A percentile compares a stretch with the other conserved stretches of the same genome.
These are phyloP conservation scores for Sesia bembeciformis DNA, from an alignment of 2,888 invertebrate genomes.

Conservation along the genomic window DNA sequence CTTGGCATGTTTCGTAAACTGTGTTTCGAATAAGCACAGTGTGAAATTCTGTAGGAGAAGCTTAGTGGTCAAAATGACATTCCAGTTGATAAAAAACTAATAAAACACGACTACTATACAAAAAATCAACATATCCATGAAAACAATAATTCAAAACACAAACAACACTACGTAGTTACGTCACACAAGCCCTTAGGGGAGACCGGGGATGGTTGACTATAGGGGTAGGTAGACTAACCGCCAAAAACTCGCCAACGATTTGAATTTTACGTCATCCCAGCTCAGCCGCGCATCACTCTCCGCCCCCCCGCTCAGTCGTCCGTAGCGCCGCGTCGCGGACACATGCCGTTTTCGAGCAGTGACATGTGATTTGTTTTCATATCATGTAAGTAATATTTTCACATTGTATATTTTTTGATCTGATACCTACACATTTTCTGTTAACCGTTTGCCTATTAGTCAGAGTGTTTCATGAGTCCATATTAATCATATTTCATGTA, in stretches of 20 bases:
- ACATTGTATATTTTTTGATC: constrained; percentile 5
- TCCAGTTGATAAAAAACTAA: no score
- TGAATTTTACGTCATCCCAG: constrained; percentile 4
- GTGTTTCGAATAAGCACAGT: no score
- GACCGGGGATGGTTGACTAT: constrained; percentile 10
- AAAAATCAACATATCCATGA: no score
- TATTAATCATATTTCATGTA: constrained; percentile 8
- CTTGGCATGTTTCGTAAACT: no score
- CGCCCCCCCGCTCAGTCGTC: constrained; percentile 6
- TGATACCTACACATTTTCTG: constrained; percentile 5
- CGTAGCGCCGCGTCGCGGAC: constrained; percentile 3
- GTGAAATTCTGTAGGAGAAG: no score
- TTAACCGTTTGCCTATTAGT: constrained; percentile 6
- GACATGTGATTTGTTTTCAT: constrained; percentile 1
- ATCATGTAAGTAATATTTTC: constrained; percentile 6
- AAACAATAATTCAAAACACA: no score
- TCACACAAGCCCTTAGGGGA: no score
- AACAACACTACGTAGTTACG: no score
- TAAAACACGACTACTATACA: no score
- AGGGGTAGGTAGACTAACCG: constrained; percentile 9
- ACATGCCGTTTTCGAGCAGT: constrained; percentile 8
- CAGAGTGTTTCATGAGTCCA: constrained; percentile 5
- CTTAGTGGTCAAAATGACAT: no score
- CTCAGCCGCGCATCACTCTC: constrained; percentile 2
- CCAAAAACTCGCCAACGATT: constrained; percentile 4